These are phyloP conservation scores for Dusona sp. DNA, from an alignment of 2,888 invertebrate species.

Conservation along the genomic window DNA sequence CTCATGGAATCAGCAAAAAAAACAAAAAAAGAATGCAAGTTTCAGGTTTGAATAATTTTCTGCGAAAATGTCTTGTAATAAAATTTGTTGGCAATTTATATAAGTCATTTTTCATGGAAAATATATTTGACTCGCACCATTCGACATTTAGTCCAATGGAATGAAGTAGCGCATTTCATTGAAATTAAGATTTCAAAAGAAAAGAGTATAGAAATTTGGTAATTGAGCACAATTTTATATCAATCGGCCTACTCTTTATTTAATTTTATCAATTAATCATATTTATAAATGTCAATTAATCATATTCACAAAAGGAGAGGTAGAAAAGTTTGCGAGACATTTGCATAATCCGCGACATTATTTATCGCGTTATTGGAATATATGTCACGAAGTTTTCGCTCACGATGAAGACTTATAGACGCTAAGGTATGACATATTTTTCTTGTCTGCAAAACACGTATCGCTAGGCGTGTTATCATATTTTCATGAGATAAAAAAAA, in stretches of 20 bases:
- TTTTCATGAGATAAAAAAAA: conserved; percentile 58
- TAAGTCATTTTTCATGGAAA: neutral
- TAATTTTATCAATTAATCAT: neutral
- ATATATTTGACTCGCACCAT: neutral
- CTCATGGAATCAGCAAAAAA: conserved; percentile 1
- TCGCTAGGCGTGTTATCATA: conserved; percentile 51
- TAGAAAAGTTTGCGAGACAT: neutral
- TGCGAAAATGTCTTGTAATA: neutral
- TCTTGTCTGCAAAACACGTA: conserved; percentile 30
- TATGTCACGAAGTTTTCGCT: conserved; percentile 20
- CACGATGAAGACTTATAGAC: conserved; percentile 12
- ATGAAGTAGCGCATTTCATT: neutral
- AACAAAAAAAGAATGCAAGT: neutral
- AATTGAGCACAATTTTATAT: neutral
- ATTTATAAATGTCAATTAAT: neutral
- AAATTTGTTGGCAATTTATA: neutral
- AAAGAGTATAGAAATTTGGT: neutral
- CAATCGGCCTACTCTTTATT: neutral
- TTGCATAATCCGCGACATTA: conserved; percentile 38
- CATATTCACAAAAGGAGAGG: neutral
- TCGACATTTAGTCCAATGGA: neutral
- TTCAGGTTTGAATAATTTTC: neutral
- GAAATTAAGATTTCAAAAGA: neutral
- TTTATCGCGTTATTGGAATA: conserved; percentile 39
- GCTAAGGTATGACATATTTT: conserved; percentile 24